Base-by-base conservation (phyloP, 2,797 vertebrate species). In the Coregonus sp. region DNA sequence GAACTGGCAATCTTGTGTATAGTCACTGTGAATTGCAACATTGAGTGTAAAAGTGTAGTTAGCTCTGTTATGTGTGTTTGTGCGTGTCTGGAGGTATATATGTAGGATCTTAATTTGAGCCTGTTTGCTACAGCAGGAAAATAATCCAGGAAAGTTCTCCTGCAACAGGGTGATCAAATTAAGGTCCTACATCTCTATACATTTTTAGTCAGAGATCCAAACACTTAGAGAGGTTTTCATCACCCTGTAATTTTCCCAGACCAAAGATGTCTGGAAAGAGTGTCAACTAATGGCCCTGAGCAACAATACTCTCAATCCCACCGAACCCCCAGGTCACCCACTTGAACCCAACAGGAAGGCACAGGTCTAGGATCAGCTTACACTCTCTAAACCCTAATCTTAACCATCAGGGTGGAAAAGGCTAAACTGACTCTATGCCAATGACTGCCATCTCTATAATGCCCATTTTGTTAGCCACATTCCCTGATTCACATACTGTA, bases 181-280 rank as follows among this genome's bases (percentile, higher is more conserved):
- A 47, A 3, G 40, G 40, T 47, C 40, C 0, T 12, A 47, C 40
- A 47, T 47, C 40, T 47, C 40, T 47, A 47, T 47, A 47, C 2
- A 47, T 12, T 69, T 68, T 50, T 68, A 80, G 67, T 50, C 5
- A 16, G 25, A 29, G 14, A 47, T 71, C 56, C 54, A 75, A 54
- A 68, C 29, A 68, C 29, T 75, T 59, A 0, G 14, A 70, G 15
- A 54, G 50, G 59, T 72, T 82, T 76, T 86, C 79, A 78, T 75
- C 79, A 72, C 81, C 73, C 80, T 56, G 56, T 81, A 69, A 79
- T 81, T 81, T 79, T 77, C 70, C 74, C 40, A 29, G 70, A 78
- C 76, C 52, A 56, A 31, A 76, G 76, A 75, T 14, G 50, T 82
- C 75, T 50, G 35, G 50, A 68, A 52, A 84, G 71, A 84, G 71